phyloP scores from a whole-genome alignment of 1,140 invertebrate genomes.

The Zaprionus lachaisei region DNA sequence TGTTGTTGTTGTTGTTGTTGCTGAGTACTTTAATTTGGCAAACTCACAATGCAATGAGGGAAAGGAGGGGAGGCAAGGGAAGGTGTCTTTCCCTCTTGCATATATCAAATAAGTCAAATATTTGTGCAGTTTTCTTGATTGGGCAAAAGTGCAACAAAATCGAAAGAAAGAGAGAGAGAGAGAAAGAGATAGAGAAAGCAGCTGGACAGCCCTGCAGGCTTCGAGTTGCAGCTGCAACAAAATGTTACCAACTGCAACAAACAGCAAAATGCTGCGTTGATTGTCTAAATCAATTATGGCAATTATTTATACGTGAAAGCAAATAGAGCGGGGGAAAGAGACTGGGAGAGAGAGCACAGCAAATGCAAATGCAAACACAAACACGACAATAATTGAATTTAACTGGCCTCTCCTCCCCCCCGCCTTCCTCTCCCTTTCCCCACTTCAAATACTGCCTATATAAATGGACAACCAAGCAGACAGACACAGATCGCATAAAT shows the following conservation, averaged over 20 bases:
- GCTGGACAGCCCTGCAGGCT: neutral
- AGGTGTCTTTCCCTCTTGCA: no score
- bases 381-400: slow-evolving; percentile 45
- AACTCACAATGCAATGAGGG: neutral
- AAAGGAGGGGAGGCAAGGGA: neutral
- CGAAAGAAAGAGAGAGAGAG: neutral
- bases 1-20: neutral
- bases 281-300: slow-evolving; percentile 50
- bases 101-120: slow-evolving; percentile 1
- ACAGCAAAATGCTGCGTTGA: slow-evolving; percentile 19
- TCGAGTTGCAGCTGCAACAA: neutral
- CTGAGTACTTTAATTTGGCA: neutral
- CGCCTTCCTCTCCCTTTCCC: neutral
- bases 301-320: slow-evolving; percentile 37
- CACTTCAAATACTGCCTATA: neutral
- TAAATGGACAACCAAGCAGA: slow-evolving; percentile 4
- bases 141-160: slow-evolving; percentile 7
- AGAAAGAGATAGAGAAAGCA: neutral
- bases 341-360: neutral
- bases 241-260: neutral
- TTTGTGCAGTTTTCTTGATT: slow-evolving; percentile 3
- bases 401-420: slow-evolving; percentile 4
- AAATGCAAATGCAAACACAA: slow-evolving; percentile 34
- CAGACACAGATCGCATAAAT: slow-evolving; percentile 20
- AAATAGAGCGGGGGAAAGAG: slow-evolving; percentile 6